A percentile compares a stretch with the other conserved stretches of the same genome.
phyloP scores from a whole-genome alignment of 2,888 invertebrate species.

The Drosophila setosimentum region DNA sequence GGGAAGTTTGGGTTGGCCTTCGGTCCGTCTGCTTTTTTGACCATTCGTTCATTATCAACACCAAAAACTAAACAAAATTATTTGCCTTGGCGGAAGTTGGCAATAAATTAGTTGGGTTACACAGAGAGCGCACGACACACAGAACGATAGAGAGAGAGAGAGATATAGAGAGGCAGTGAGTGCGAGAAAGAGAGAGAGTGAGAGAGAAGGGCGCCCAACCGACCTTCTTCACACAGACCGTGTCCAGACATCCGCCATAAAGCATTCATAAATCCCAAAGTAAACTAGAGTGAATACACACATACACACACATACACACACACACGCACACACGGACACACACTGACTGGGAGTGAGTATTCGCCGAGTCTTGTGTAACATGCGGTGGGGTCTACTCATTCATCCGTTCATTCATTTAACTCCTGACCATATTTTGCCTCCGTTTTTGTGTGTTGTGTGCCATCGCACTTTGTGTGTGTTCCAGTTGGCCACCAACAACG shows the following conservation, averaged over 20 bases:
- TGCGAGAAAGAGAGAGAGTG: background rate
- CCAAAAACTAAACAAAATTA: conserved; percentile 82
- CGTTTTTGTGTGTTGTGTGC: conserved; percentile 36
- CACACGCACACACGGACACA: conserved; percentile 1
- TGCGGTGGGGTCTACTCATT: conserved; percentile 80
- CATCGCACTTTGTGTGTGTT: conserved; percentile 49
- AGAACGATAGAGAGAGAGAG: background rate
- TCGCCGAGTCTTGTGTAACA: conserved; percentile 72
- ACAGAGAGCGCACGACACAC: conserved; percentile 22
- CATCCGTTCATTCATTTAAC: conserved; percentile 79
- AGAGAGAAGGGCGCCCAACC: conserved; percentile 3
- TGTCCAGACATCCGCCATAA: conserved; percentile 81
- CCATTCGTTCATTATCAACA: conserved; percentile 80
- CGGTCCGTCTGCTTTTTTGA: conserved; percentile 53
- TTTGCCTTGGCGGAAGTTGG: conserved; percentile 78
- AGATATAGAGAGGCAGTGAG: background rate
- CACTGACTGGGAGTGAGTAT: conserved; percentile 3
- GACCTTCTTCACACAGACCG: conserved; percentile 68
- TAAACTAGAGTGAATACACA: conserved; percentile 76
- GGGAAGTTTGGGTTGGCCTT: conserved; percentile 1
- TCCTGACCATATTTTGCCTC: conserved; percentile 64
- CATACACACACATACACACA: conserved; percentile 27
- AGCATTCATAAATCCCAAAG: conserved; percentile 85
- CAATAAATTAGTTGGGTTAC: conserved; percentile 82
- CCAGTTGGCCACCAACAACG: conserved; percentile 41